These are phyloP conservation scores for Coluber constrictor DNA, from an alignment of 2,797 vertebrate genomes.

Conservation along the genomic window DNA sequence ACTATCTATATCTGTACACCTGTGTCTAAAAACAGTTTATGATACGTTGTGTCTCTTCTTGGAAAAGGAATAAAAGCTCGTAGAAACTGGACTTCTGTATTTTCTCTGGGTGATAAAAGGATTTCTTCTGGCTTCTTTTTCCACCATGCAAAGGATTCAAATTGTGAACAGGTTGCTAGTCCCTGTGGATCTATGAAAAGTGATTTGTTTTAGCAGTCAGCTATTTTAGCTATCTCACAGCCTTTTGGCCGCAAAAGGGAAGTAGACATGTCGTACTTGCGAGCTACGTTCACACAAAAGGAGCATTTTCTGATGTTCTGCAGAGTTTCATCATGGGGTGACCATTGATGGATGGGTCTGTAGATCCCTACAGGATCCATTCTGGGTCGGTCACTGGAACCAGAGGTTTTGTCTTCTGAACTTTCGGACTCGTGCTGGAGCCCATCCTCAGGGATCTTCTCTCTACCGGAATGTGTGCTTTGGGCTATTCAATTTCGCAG, in stretches of 20 bases:
- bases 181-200: neutral
- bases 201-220: too few relatives aligned
- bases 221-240: neutral
- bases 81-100: neutral
- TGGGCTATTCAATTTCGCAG: too few relatives aligned
- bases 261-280: neutral
- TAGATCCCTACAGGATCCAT: neutral
- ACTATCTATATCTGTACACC: neutral
- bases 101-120: neutral
- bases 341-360: neutral
- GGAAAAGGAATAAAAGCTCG: neutral
- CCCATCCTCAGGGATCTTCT: too few relatives aligned
- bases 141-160: neutral
- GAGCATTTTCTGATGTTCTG: neutral
- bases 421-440: too few relatives aligned
- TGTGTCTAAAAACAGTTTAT: neutral
- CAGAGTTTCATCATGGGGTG: neutral
- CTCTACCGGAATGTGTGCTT: too few relatives aligned
- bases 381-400: too few relatives aligned
- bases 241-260: neutral
- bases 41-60: neutral
- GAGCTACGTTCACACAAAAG: too few relatives aligned
- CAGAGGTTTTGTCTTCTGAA: too few relatives aligned
- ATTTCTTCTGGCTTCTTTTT: neutral
- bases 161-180: neutral